Percentiles rank a stretch among this genome's conserved stretches.
Conservation (phyloP, 2,113 vertebrate genomes). For the Megaleporinus macrocephalus region DNA sequence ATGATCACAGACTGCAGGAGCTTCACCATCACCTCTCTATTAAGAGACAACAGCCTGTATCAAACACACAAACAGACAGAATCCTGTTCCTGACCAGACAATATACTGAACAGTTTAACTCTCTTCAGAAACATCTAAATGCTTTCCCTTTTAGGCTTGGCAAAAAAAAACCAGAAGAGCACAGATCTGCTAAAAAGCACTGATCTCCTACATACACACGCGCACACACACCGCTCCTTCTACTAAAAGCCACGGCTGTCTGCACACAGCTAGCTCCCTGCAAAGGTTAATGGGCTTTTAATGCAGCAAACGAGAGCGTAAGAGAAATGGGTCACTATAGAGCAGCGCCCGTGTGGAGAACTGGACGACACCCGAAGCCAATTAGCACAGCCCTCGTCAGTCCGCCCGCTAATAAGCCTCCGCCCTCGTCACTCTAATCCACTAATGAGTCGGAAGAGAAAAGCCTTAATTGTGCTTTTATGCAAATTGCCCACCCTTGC, state of each 20-base stretch:
- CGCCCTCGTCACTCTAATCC: slow-evolving; percentile 58
- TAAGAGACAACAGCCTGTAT: slow-evolving; percentile 32
- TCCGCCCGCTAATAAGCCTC: slow-evolving; percentile 59
- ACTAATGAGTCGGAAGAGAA: slow-evolving; percentile 61
- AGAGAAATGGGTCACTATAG: slow-evolving; percentile 18
- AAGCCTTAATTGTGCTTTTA: slow-evolving; percentile 70
- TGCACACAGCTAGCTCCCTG: slow-evolving; percentile 37
- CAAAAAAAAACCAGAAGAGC: slow-evolving; percentile 2
- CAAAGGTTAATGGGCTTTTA: slow-evolving; percentile 59
- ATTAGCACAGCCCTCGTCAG: slow-evolving; percentile 62
- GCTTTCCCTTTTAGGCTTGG: slow-evolving; percentile 21
- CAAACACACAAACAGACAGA: slow-evolving; percentile 5
- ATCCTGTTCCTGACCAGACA: slow-evolving; percentile 13
- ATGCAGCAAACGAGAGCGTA: slow-evolving; percentile 47
- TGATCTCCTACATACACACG: slow-evolving; percentile 28
- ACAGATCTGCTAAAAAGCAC: not conserved
- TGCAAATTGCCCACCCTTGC: slow-evolving; percentile 63
- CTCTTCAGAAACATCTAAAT: slow-evolving; percentile 19
- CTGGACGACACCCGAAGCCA: slow-evolving; percentile 49
- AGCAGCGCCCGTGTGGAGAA: slow-evolving; percentile 20
- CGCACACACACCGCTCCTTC: slow-evolving; percentile 28
- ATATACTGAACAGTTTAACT: not conserved
- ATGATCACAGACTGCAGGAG: slow-evolving; percentile 71
- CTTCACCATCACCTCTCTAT: slow-evolving; percentile 64
- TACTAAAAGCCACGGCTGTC: slow-evolving; percentile 52